These are phyloP conservation scores for Psittacula derbiana DNA, from an alignment of 2,797 vertebrate species.

Conservation along the genomic window DNA sequence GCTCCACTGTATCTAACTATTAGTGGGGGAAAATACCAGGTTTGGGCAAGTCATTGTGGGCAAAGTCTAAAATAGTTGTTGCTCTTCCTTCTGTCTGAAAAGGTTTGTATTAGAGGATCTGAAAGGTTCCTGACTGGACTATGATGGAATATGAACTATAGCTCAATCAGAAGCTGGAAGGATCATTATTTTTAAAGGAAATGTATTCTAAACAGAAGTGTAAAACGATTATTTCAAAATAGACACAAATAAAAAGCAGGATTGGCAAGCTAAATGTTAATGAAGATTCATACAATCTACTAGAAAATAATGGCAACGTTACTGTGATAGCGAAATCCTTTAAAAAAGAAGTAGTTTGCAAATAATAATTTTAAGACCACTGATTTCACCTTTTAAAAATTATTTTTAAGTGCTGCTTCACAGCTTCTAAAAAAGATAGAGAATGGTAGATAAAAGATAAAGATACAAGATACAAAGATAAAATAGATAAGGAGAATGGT, in stretches of 20 bases:
- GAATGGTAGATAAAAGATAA: background rate
- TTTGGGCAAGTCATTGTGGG: background rate
- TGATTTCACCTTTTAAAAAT: background rate
- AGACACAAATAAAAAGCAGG: background rate
- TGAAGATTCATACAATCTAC: background rate
- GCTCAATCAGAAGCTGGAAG: background rate
- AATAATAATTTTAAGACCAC: background rate
- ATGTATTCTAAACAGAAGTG: background rate
- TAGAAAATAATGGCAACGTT: background rate
- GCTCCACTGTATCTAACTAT: accelerated
- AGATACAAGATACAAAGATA: background rate
- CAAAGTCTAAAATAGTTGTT: background rate
- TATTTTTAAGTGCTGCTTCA: background rate
- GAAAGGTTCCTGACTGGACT: background rate
- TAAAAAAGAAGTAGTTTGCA: background rate
- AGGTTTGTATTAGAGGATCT: background rate
- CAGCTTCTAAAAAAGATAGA: background rate
- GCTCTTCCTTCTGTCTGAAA: background rate
- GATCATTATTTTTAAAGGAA: background rate
- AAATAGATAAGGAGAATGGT: background rate
- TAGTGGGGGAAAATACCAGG: background rate
- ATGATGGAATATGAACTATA: background rate
- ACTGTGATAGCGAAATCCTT: background rate
- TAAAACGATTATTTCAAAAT: background rate
- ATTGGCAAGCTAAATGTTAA: background rate